phyloP scores from a whole-genome alignment of 2,113 vertebrate species.

The Calcarius ornatus region DNA sequence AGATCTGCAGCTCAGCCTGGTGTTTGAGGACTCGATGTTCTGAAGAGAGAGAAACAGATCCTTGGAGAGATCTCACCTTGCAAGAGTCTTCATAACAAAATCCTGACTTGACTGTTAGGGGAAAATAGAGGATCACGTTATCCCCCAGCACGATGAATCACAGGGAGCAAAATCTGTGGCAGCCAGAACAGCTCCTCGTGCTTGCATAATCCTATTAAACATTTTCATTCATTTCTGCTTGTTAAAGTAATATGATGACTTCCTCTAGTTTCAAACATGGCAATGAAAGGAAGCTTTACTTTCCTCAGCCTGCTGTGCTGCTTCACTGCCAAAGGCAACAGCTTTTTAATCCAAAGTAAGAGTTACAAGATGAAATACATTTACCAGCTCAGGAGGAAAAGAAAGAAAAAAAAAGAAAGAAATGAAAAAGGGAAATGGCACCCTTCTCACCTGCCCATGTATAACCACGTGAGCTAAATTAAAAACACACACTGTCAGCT shows the following conservation, averaged over 20 bases:
- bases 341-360: constrained; percentile 59
- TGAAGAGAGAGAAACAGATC: neutral
- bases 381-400: neutral
- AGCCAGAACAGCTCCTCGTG: neutral
- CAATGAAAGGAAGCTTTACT: constrained; percentile 53
- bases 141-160: neutral
- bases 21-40: neutral
- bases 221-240: constrained; percentile 64
- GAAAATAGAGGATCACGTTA: neutral
- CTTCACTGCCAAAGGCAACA: constrained; percentile 63
- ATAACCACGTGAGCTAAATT: constrained; percentile 51
- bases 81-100: neutral
- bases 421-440: constrained; percentile 25
- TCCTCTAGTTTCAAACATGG: constrained; percentile 49
- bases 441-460: constrained; percentile 36
- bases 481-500: constrained; percentile 45
- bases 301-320: constrained; percentile 51
- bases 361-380: constrained; percentile 52
- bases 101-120: neutral
- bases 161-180: neutral
- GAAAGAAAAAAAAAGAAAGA: neutral
- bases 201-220: constrained; percentile 52
- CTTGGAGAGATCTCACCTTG: neutral
- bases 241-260: constrained; percentile 59
- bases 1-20: neutral